Conservation (phyloP, 2,888 invertebrate species). For the Hedychridium roseum region DNA sequence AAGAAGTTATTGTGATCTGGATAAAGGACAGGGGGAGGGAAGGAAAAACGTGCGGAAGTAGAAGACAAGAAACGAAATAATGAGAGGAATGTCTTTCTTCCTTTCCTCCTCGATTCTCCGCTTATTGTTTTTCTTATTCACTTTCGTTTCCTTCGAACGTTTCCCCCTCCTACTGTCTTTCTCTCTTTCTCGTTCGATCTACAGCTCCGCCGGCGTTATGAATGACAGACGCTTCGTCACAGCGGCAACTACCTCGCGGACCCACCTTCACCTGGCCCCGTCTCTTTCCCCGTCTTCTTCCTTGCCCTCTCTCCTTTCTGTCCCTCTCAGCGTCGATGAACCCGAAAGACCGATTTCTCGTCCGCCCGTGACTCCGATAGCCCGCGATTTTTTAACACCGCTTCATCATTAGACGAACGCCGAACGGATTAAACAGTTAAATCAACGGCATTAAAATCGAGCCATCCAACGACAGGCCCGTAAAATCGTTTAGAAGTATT, state of each 20-base stretch:
- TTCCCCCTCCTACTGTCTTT: not conserved
- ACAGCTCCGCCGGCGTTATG: slow-evolving; percentile 31
- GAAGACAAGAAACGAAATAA: slow-evolving; percentile 1
- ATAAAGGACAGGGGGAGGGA: slow-evolving; percentile 19
- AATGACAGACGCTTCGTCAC: slow-evolving; percentile 42
- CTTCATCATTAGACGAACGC: too few species aligned
- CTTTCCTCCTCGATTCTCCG: slow-evolving; percentile 10
- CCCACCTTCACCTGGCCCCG: too few species aligned
- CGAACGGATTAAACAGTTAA: too few species aligned
- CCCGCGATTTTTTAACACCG: too few species aligned
- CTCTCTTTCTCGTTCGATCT: slow-evolving; percentile 10
- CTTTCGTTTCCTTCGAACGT: slow-evolving; percentile 4
- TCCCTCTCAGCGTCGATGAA: too few species aligned
- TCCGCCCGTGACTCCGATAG: too few species aligned
- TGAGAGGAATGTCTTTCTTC: not conserved
- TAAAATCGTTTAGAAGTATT: too few species aligned
- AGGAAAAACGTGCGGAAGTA: slow-evolving; percentile 14
- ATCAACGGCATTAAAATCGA: too few species aligned
- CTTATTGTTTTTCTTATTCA: slow-evolving; percentile 1
- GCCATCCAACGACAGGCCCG: too few species aligned
- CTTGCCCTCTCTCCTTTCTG: not conserved
- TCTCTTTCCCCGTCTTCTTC: slow-evolving; percentile 5
- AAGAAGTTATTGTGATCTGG: slow-evolving; percentile 1
- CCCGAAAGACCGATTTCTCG: too few species aligned
- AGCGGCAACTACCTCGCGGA: slow-evolving; percentile 20